These are phyloP conservation scores for Augiades crinisus DNA, from an alignment of 2,888 invertebrate species.

Conservation along the genomic window DNA sequence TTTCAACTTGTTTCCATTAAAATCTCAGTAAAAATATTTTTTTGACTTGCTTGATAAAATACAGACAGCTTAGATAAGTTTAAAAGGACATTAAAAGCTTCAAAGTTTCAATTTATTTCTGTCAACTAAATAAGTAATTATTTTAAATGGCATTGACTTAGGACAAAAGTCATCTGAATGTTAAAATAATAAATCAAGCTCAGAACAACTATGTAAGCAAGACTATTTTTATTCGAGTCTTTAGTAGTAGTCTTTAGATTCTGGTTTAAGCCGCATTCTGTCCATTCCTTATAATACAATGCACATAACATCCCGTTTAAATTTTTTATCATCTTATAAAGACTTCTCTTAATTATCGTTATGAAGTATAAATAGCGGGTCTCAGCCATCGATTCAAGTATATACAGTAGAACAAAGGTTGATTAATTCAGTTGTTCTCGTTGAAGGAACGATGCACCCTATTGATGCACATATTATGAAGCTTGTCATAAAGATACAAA, in stretches of 20 bases:
- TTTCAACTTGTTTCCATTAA: slow-evolving; percentile 3
- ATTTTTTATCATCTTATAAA: slow-evolving; percentile 14
- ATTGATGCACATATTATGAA: slow-evolving; percentile 52
- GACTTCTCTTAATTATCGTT: slow-evolving; percentile 17
- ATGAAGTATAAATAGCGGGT: slow-evolving; percentile 29
- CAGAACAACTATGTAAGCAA: no score
- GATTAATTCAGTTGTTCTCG: slow-evolving; percentile 42
- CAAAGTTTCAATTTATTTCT: slow-evolving; percentile 4
- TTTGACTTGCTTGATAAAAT: slow-evolving; percentile 8
- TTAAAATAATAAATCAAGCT: slow-evolving; percentile 15
- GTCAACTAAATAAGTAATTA: slow-evolving; percentile 9
- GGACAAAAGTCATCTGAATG: background rate
- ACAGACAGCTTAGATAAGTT: slow-evolving; percentile 9
- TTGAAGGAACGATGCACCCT: slow-evolving; percentile 41
- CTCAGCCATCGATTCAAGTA: slow-evolving; percentile 32
- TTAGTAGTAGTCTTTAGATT: no score
- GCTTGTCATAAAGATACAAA: slow-evolving; percentile 55
- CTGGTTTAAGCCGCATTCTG: no score
- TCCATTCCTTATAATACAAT: slow-evolving; percentile 17
- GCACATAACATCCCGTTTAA: slow-evolving; percentile 5
- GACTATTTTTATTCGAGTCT: no score
- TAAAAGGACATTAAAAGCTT: slow-evolving; percentile 14
- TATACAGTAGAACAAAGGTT: slow-evolving; percentile 40
- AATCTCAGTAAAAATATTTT: slow-evolving; percentile 8
- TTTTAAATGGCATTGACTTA: slow-evolving; percentile 4